Conservation (phyloP, 1,140 invertebrate genomes). For the Calosoma granatense region DNA sequence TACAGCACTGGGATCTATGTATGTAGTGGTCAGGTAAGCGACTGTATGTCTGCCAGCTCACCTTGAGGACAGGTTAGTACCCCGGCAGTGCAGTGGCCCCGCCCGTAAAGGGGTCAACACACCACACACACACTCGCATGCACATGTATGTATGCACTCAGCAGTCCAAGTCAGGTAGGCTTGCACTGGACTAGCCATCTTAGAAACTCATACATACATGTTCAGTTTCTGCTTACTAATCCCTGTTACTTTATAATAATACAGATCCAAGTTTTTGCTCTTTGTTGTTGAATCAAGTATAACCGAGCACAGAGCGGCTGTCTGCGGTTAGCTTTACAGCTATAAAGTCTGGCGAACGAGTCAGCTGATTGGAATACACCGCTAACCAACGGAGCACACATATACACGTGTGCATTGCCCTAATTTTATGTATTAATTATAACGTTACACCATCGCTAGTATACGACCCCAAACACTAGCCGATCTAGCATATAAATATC, state of each 20-base stretch:
- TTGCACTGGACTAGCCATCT: not conserved
- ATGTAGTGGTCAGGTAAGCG: no score
- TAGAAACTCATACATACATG: no score
- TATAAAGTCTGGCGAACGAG: not conserved
- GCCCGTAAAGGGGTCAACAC: not conserved
- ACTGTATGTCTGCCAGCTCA: conserved; percentile 10
- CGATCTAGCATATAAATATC: no score
- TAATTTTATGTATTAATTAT: no score
- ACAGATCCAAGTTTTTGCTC: not conserved
- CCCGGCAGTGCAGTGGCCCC: not conserved
- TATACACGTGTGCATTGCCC: not conserved
- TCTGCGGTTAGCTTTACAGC: not conserved
- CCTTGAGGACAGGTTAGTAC: not conserved
- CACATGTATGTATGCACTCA: no score
- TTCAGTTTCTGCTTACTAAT: not conserved
- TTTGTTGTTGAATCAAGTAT: not conserved
- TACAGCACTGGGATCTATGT: no score
- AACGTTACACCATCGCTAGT: no score
- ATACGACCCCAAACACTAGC: no score
- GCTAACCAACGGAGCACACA: not conserved
- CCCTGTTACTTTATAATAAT: not conserved
- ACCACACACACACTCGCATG: not conserved
- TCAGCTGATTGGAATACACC: not conserved
- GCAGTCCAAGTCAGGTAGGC: not conserved
- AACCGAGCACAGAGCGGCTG: not conserved